These are phyloP conservation scores for Nesospiza acunhae DNA, from an alignment of 2,113 vertebrate genomes.

Conservation along the genomic window DNA sequence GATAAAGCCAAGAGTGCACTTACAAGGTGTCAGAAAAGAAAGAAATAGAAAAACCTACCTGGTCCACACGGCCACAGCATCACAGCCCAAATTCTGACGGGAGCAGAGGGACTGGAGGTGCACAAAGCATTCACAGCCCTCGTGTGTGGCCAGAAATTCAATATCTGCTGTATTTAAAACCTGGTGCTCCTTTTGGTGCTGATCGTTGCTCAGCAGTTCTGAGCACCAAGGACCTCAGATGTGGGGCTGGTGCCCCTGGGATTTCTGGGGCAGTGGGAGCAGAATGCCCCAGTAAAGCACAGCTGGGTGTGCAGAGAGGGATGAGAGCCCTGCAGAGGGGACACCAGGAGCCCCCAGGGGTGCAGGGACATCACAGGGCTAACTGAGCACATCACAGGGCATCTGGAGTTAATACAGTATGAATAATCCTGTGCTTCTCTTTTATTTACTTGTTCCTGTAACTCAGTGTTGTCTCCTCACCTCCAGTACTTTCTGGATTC, in stretches of 20 bases:
- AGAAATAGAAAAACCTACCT: background rate
- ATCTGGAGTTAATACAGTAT: background rate
- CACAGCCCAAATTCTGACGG: background rate
- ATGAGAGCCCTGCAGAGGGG: background rate
- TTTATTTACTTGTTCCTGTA: background rate
- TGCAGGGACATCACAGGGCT: background rate
- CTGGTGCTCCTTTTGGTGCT: background rate
- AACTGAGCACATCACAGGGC: background rate
- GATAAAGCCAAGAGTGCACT: background rate
- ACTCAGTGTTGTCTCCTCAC: background rate
- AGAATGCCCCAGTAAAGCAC: background rate
- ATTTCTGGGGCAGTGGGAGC: background rate
- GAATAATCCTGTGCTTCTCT: background rate
- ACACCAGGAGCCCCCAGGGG: accelerated
- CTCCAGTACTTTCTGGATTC: background rate
- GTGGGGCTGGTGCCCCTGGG: background rate
- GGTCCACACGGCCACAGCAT: background rate
- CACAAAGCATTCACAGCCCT: background rate
- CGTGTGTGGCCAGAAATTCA: background rate
- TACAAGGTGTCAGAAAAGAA: background rate
- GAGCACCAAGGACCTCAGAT: background rate
- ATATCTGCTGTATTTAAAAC: background rate
- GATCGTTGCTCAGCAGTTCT: background rate
- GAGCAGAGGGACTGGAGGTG: background rate
- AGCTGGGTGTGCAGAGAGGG: background rate